Base-by-base conservation (phyloP, 2,797 vertebrate species). In the Mus minutoides region DNA sequence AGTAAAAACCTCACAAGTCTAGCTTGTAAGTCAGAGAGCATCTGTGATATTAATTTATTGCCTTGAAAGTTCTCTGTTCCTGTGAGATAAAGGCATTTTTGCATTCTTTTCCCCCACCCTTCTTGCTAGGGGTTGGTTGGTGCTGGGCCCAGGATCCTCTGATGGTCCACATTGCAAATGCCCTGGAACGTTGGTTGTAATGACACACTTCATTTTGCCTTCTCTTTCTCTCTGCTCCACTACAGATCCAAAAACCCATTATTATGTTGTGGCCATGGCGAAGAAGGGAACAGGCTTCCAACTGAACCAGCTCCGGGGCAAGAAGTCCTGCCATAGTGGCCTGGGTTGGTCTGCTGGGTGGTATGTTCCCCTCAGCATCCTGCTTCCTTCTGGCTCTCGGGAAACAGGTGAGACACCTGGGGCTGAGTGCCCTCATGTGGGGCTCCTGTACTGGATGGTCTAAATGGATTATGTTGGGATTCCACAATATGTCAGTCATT, bases 251-350 rank as follows among this genome's bases (percentile, higher is more conserved):
- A 98, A 98, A 0, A 99, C 98, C 49, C 98, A 98, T 76, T 99
- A 99, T 98, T 99, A 99, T 0, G 99, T 98, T 0, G 99, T 99
- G 43, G 99, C 99, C 0, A 97, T 99, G 1, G 99, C 96, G 49
- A 99, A 99, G 98, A 99, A 98, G 94, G 98, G 79, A 94, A 97
- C 98, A 0, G 0, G 0, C 0, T 98, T 99, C 97, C 97, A 46
- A 0, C 86, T 99, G 58, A 92, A 2, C 0, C 94, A 99, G 0
- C 97, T 99, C 54, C 2, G 0, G 21, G 99, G 99, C 80, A 99
- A 99, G 97, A 99, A 98, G 90, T 99, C 99, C 2, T 99, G 99
- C 96, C 99, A 99, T 98, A 98, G 99, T 0, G 99, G 99, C 75
- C 94, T 99, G 92, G 98, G 98, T n/a, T 99, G 98, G 97, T 98